Percentiles rank a stretch among this genome's conserved stretches.
These are phyloP conservation scores for Drosophila pullipes DNA, from an alignment of 2,888 invertebrate genomes.

Conservation along the genomic window DNA sequence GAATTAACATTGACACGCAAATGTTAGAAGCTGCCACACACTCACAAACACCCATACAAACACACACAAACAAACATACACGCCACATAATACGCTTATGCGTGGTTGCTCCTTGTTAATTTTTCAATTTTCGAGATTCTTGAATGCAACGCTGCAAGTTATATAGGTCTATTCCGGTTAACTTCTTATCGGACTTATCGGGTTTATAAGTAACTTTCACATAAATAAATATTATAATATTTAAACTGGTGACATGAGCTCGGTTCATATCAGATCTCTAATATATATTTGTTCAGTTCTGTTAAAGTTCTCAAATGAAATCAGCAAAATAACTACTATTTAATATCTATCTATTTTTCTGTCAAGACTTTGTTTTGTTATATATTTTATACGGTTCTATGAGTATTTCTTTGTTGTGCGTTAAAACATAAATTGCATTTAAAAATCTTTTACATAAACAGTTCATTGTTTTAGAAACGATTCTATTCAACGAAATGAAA, in stretches of 20 bases:
- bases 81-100: conserved; percentile 32
- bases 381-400: neutral
- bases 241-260: conserved; percentile 12
- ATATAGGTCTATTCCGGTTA: conserved; percentile 12
- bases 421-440: neutral
- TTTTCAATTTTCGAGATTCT: conserved; percentile 18
- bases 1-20: conserved; percentile 83
- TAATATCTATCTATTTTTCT: neutral
- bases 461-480: neutral
- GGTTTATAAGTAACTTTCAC: neutral
- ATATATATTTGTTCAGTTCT: conserved; percentile 1
- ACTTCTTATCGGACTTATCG: neutral
- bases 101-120: conserved; percentile 36
- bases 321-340: neutral
- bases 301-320: neutral
- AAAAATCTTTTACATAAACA: neutral
- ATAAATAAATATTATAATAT: conserved; percentile 1
- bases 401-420: neutral
- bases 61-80: conserved; percentile 12
- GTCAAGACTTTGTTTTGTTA: neutral
- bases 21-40: conserved; percentile 57
- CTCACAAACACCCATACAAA: conserved; percentile 7
- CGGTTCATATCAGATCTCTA: neutral
- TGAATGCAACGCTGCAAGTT: conserved; percentile 11
- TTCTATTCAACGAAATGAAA: neutral